phyloP scores from a whole-genome alignment of 1,140 invertebrate genomes.

The Drosophila funebris region DNA sequence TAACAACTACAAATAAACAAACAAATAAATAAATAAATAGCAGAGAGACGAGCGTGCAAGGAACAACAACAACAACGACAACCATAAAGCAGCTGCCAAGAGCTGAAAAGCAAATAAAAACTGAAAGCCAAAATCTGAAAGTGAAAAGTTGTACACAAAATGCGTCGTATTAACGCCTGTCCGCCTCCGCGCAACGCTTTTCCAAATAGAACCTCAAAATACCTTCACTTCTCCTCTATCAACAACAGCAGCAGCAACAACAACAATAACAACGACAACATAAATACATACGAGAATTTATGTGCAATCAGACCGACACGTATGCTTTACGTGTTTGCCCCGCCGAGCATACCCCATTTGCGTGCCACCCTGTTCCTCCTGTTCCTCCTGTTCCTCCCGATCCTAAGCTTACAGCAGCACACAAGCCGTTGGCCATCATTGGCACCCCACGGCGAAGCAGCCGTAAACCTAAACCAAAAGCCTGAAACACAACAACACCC shows the following conservation, averaged over 20 bases:
- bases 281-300: slow-evolving; percentile 58
- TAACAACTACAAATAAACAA: slow-evolving; percentile 73
- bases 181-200: background rate
- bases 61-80: slow-evolving; percentile 11
- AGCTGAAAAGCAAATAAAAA: slow-evolving; percentile 31
- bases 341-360: background rate
- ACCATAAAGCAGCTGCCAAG: slow-evolving; percentile 6
- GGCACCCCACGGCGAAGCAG: slow-evolving; percentile 48
- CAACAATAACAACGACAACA: slow-evolving; percentile 6
- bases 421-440: slow-evolving; percentile 50
- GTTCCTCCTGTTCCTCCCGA: too few relatives aligned
- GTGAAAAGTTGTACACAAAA: slow-evolving; percentile 80
- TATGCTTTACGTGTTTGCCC: slow-evolving; percentile 62
- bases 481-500: slow-evolving; percentile 40
- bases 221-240: slow-evolving; percentile 4
- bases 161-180: slow-evolving; percentile 71
- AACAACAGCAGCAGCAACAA: background rate
- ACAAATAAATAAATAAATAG: slow-evolving; percentile 69
- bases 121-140: slow-evolving; percentile 76
- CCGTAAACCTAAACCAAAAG: slow-evolving; percentile 54
- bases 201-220: slow-evolving; percentile 40
- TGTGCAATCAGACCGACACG: slow-evolving; percentile 78
- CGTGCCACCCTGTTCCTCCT: background rate
- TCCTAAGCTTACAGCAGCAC: background rate
- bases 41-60: slow-evolving; percentile 23